A percentile compares a stretch with the other conserved stretches of the same genome.
Conservation (phyloP, 2,888 invertebrate species). For the Amiota mariae region DNA sequence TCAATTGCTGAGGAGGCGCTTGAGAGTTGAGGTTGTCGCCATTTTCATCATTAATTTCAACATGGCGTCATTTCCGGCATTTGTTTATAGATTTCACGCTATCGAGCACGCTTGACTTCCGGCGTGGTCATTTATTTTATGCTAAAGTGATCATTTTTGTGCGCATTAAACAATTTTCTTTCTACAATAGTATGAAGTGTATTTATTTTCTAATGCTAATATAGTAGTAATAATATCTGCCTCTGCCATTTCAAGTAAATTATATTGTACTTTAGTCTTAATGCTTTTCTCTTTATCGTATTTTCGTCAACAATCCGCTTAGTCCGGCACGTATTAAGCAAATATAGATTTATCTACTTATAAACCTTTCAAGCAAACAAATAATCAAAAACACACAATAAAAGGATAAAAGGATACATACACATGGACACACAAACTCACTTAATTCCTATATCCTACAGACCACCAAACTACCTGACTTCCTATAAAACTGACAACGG, state of each 20-base stretch:
- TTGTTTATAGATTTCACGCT: constrained; percentile 31
- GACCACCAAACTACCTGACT: background rate
- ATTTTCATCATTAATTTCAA: constrained; percentile 57
- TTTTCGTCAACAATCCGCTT: background rate
- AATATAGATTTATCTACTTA: constrained; percentile 22
- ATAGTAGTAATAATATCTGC: no score
- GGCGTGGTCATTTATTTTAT: background rate
- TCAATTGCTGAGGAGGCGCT: constrained; percentile 23
- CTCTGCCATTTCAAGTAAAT: background rate
- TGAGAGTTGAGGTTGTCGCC: constrained; percentile 33
- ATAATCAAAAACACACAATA: background rate
- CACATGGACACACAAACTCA: background rate
- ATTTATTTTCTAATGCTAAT: background rate
- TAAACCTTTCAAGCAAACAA: constrained; percentile 10
- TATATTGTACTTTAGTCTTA: background rate
- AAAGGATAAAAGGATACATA: constrained; percentile 3
- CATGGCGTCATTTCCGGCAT: constrained; percentile 59
- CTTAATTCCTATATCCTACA: background rate
- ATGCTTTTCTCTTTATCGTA: background rate
- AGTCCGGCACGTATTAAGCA: constrained; percentile 6
- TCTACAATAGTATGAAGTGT: background rate
- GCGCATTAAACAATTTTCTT: constrained; percentile 9
- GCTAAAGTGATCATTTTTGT: constrained; percentile 10
- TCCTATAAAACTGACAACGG: constrained; percentile 13
- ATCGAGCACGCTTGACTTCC: constrained; percentile 9